These are phyloP conservation scores for Morpho deidamia DNA, from an alignment of 2,888 invertebrate genomes.

Conservation along the genomic window DNA sequence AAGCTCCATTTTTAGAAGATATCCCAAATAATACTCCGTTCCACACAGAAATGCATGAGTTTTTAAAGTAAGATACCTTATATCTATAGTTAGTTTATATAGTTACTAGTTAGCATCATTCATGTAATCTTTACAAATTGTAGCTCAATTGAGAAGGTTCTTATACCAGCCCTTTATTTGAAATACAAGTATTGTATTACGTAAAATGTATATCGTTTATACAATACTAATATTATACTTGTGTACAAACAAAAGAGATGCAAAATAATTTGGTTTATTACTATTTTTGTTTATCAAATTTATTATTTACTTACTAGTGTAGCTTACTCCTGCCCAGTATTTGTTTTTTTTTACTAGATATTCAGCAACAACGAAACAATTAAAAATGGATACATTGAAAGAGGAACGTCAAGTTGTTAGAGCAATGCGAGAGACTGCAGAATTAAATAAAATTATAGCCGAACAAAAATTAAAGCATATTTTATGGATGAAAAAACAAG, in stretches of 20 bases:
- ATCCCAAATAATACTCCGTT: constrained; percentile 35
- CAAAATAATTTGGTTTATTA: too few species aligned
- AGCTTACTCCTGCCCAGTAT: neutral
- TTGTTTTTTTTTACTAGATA: constrained; percentile 27
- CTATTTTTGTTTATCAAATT: too few species aligned
- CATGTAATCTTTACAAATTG: too few species aligned
- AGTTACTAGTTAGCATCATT: too few species aligned
- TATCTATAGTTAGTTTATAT: too few species aligned
- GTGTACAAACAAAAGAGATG: too few species aligned
- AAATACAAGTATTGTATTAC: too few species aligned
- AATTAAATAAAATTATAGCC: constrained; percentile 80
- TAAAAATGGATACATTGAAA: constrained; percentile 61
- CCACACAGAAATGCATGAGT: constrained; percentile 50
- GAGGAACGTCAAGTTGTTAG: constrained; percentile 61
- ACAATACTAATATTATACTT: too few species aligned
- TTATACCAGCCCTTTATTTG: too few species aligned
- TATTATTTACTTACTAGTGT: too few species aligned
- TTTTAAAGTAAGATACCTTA: constrained; percentile 43
- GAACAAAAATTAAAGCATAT: constrained; percentile 77
- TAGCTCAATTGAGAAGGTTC: too few species aligned
- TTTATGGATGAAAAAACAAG: constrained; percentile 63
- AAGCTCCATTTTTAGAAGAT: constrained; percentile 30
- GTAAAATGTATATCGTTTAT: too few species aligned
- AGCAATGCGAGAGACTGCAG: constrained; percentile 78
- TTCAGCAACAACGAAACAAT: constrained; percentile 48